A percentile compares a stretch with the other conserved stretches of the same genome.
Conservation (phyloP, 2,113 vertebrate genomes). For the Phaethornis superciliosus region DNA sequence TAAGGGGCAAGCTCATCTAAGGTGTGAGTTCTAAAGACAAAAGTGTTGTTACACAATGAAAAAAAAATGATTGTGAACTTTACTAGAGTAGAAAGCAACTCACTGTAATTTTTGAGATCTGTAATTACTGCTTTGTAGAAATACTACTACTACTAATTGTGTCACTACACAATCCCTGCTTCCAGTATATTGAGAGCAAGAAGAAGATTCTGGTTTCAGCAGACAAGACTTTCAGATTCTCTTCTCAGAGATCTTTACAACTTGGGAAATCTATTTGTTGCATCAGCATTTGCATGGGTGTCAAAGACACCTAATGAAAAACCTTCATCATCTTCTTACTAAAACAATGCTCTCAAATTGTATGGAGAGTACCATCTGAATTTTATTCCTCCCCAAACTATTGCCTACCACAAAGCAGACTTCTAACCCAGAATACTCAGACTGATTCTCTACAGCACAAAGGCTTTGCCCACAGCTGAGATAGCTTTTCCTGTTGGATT, state of each 20-base stretch:
- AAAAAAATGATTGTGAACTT: background rate
- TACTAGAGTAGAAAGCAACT: background rate
- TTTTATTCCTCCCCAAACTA: background rate
- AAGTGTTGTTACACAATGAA: background rate
- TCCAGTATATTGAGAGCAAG: background rate
- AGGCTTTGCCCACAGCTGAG: background rate
- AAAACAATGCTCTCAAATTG: background rate
- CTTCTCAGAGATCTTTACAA: background rate
- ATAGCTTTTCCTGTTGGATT: slow-evolving; percentile 17
- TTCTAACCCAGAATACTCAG: background rate
- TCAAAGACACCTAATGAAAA: background rate
- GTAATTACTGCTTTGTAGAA: background rate
- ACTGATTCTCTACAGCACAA: background rate
- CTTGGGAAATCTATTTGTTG: background rate
- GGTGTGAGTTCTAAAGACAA: background rate
- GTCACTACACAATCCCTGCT: background rate
- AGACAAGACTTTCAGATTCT: background rate
- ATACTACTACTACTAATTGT: no score
- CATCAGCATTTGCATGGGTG: background rate
- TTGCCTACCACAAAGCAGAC: background rate
- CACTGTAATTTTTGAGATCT: background rate
- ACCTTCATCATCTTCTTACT: background rate
- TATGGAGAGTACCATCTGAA: background rate
- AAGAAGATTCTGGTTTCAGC: background rate
- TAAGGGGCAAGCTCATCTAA: background rate